Evolutionary conservation across 2,113 vertebrate genomes (phyloP).

Genomic region (Microcebus ravelobensis): DNA sequence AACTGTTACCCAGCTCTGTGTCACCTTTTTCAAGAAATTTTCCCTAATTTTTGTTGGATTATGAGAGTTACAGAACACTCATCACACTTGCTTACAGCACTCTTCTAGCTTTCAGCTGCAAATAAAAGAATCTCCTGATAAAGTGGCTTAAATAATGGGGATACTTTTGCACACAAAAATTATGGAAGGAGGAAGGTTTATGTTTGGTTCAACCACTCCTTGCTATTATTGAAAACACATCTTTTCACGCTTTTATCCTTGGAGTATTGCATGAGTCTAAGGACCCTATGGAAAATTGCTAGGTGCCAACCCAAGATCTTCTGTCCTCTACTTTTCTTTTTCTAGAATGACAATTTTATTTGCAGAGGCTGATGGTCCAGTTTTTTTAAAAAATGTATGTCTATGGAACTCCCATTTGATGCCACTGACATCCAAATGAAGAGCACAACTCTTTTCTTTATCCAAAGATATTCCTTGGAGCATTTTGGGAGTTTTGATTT

Average conservation of each 20-base stretch:
- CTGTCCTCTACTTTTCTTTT: not conserved
- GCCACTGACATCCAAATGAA: not conserved
- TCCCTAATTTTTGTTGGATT: not conserved
- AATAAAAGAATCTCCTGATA: not conserved
- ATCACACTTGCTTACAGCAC: not conserved
- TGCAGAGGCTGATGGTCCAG: not conserved
- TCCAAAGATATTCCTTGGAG: not conserved
- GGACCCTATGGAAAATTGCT: not conserved
- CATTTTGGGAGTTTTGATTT: constrained; percentile 6
- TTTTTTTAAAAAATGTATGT: not conserved
- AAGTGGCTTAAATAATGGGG: not conserved
- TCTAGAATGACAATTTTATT: not conserved
- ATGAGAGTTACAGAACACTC: not conserved
- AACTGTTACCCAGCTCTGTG: not conserved
- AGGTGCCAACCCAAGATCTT: not conserved
- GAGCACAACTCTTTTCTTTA: not conserved
- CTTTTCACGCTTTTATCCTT: not conserved
- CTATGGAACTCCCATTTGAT: not conserved
- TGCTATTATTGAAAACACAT: not conserved
- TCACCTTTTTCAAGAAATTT: not conserved
- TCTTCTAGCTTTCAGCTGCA: not conserved
- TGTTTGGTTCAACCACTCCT: not conserved
- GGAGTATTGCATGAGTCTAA: not conserved
- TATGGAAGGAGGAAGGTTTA: not conserved
- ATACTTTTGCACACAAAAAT: not conserved